Conservation (phyloP, 2,113 vertebrate genomes). For the Dunckerocampus dactyliophorus region DNA sequence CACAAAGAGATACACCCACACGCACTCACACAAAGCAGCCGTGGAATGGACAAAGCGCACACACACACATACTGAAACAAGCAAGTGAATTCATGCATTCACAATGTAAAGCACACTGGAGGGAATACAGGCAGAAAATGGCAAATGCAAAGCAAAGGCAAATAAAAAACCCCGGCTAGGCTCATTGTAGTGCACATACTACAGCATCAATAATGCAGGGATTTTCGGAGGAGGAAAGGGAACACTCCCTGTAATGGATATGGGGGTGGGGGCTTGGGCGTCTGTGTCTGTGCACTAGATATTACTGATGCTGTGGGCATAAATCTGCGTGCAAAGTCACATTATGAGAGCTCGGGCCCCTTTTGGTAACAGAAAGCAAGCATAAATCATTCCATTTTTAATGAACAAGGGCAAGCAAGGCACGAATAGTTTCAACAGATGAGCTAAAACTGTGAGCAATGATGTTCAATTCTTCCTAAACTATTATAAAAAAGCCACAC, state of each 20-base stretch:
- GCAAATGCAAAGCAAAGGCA: not conserved
- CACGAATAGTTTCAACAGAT: not conserved
- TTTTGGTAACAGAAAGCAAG: not conserved
- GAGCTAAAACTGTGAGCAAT: not conserved
- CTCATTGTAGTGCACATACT: constrained; percentile 10
- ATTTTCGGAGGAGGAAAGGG: constrained; percentile 15
- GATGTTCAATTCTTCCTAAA: not conserved
- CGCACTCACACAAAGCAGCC: constrained; percentile 43
- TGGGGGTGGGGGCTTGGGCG: constrained; percentile 14
- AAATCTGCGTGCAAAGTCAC: constrained; percentile 12
- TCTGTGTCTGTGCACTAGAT: not conserved
- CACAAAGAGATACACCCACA: constrained; percentile 54
- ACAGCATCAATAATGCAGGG: constrained; percentile 46
- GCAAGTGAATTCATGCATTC: constrained; percentile 9
- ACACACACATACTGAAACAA: not conserved
- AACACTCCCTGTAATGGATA: constrained; percentile 21
- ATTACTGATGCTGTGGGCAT: constrained; percentile 8
- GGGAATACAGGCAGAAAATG: constrained; percentile 7
- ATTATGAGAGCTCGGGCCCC: not conserved
- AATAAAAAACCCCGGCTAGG: constrained; percentile 3
- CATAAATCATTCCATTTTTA: not conserved
- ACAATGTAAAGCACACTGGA: not conserved
- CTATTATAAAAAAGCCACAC: too few relatives aligned
- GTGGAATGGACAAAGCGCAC: constrained; percentile 9
- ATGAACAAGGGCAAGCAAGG: not conserved